Percentiles rank a stretch among this genome's conserved stretches.
These are phyloP conservation scores for Brenthis hecate DNA, from an alignment of 2,888 invertebrate genomes.

Conservation along the genomic window DNA sequence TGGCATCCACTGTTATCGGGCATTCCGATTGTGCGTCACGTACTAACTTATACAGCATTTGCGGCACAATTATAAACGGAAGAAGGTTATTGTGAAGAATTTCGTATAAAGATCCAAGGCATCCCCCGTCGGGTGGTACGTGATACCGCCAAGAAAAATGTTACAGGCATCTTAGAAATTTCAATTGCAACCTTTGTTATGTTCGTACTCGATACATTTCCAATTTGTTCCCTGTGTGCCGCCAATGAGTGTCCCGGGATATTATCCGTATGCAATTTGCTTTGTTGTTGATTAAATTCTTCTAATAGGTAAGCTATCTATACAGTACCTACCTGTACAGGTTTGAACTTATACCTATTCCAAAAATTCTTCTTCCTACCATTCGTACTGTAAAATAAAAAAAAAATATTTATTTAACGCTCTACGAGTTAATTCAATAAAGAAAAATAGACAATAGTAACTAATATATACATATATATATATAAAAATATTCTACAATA, in stretches of 20 bases:
- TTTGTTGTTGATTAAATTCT: slow-evolving; percentile 78
- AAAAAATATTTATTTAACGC: neutral
- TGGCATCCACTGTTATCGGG: slow-evolving; percentile 37
- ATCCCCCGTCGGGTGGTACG: slow-evolving; percentile 68
- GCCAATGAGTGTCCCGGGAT: slow-evolving; percentile 68
- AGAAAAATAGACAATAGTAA: too few relatives aligned
- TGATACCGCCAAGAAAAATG: slow-evolving; percentile 74
- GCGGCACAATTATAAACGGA: slow-evolving; percentile 63
- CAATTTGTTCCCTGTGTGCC: slow-evolving; percentile 72
- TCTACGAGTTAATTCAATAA: too few relatives aligned
- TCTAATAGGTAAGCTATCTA: slow-evolving; percentile 40
- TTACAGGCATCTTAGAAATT: slow-evolving; percentile 76
- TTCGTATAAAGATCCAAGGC: slow-evolving; percentile 56
- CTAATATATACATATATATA: too few relatives aligned
- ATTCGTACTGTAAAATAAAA: too few relatives aligned
- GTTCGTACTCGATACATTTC: slow-evolving; percentile 62
- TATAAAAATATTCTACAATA: too few relatives aligned
- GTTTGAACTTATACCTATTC: neutral
- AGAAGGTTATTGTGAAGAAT: slow-evolving; percentile 58
- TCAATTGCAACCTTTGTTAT: slow-evolving; percentile 76
- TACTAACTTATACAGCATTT: slow-evolving; percentile 56
- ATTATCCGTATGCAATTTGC: slow-evolving; percentile 73
- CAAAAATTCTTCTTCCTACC: too few relatives aligned
- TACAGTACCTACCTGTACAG: neutral
- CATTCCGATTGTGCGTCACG: slow-evolving; percentile 55